Evolutionary conservation across 2,888 invertebrate genomes (phyloP), one percentile per base, ranked within the genome.

Genomic region (Brenthis daphne): DNA sequence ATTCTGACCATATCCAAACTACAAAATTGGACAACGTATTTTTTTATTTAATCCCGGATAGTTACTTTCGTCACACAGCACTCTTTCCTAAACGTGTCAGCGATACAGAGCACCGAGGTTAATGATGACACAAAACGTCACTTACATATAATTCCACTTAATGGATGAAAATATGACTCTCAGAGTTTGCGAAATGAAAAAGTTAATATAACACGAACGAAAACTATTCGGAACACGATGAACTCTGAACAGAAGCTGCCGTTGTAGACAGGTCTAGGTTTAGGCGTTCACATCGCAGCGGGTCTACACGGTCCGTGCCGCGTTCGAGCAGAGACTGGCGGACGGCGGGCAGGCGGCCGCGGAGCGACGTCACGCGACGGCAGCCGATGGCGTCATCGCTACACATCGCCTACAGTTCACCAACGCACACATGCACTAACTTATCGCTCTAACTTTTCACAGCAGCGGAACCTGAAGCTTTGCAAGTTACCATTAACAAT

Each of bases 201-300:
- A 85, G 86, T 86, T 85, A 85, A 77, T 43, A 43, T 74, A 73
- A 72, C 77, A 79, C 75, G 78, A 79, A 83, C 83, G 79, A 77
- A 79, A 88, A 78, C 76, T 76, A 80, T 76, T 43, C 11, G 37
- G 37, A 43, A 43, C 37, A 79, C 82, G 76, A 79, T 79, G 82
- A 81, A 82, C 85, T 83, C 83, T 85, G 80, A 88, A 89, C 84
- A 83, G 81, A 86, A 84, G 88, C 92, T 92, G 63, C 85, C 92
- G 90, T 87, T 79, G 69, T 85, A 87, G 92, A 92, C 92, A 91
- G 91, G 77, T 85, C 79, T 79, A 80, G 85, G 83, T 80, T 89
- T 89, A 86, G 79, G 83, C 85, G 92, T 91, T 92, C 90, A 92
- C 92, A 92, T 92, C 85, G 89, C 92, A 92, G 79, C 92, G 91